A percentile compares a stretch with the other conserved stretches of the same genome.
Evolutionary conservation across 2,113 vertebrate genomes (phyloP).

Genomic region (Felis chaus): DNA sequence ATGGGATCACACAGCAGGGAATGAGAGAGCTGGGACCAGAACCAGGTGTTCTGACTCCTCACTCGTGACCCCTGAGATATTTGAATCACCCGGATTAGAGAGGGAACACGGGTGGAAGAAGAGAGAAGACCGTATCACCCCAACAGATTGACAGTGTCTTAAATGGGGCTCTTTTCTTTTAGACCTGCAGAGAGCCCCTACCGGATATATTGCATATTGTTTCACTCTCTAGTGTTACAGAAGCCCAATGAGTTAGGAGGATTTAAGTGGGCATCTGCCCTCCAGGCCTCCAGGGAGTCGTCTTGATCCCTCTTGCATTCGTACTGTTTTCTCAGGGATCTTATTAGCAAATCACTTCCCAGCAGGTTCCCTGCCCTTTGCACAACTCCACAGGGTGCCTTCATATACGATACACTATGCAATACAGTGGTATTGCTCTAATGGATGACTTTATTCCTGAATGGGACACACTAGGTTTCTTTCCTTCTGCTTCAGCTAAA

Average conservation of each 20-base stretch:
- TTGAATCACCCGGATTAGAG: not conserved
- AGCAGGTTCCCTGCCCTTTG: not conserved
- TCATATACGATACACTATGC: accelerated
- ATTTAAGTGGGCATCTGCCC: not conserved
- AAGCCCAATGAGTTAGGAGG: too few species aligned
- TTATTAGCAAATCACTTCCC: not conserved
- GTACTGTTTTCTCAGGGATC: not conserved
- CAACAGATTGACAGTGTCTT: not conserved
- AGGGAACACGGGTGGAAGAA: not conserved
- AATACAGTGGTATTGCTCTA: accelerated
- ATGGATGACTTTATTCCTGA: not conserved
- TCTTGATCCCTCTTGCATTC: not conserved
- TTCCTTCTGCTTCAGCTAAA: not conserved
- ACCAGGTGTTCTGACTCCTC: not conserved
- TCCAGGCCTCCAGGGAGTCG: not conserved
- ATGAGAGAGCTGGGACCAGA: not conserved
- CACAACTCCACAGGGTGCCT: not conserved
- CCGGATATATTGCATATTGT: too few species aligned
- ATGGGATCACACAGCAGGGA: not conserved
- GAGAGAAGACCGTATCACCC: not conserved
- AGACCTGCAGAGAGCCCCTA: not conserved
- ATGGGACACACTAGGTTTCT: not conserved
- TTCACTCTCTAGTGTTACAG: not conserved
- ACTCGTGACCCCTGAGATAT: not conserved
- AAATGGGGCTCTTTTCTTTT: not conserved